These are phyloP conservation scores for Dryocosmus kuriphilus DNA, from an alignment of 2,888 invertebrate genomes.

Conservation along the genomic window DNA sequence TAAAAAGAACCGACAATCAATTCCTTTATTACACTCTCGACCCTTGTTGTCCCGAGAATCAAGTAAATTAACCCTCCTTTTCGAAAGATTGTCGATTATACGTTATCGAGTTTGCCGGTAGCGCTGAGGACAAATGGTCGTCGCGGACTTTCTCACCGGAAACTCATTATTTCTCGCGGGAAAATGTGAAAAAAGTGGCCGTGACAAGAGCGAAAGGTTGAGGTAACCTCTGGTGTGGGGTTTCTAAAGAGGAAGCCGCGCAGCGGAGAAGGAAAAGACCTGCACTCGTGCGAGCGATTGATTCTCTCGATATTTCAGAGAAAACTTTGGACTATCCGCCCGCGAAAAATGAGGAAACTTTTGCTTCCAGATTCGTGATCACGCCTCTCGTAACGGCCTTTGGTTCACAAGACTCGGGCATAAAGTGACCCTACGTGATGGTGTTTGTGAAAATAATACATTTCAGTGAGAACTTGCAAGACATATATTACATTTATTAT, in stretches of 20 bases:
- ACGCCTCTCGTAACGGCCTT: conserved; percentile 64
- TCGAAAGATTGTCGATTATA: conserved; percentile 21
- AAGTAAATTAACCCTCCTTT: neutral
- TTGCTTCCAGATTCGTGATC: conserved; percentile 66
- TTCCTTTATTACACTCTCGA: neutral
- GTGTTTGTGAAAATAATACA: conserved; percentile 8
- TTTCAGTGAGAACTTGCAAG: neutral
- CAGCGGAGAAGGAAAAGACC: conserved; percentile 39
- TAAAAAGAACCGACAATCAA: neutral
- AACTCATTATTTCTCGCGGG: conserved; percentile 50
- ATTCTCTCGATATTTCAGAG: conserved; percentile 72
- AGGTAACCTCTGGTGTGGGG: conserved; percentile 11
- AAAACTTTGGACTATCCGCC: conserved; percentile 67
- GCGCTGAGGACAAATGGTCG: conserved; percentile 12
- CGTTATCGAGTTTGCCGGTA: conserved; percentile 15
- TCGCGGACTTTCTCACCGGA: conserved; percentile 34
- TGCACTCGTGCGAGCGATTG: conserved; percentile 68
- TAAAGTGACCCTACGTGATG: neutral
- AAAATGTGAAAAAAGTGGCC: conserved; percentile 31
- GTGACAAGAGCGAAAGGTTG: conserved; percentile 19
- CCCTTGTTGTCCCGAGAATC: neutral
- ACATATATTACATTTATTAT: conserved; percentile 7
- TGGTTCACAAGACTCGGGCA: conserved; percentile 52
- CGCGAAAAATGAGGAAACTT: conserved; percentile 76
- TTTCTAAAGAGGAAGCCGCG: conserved; percentile 28